Base-by-base conservation (phyloP, 2,888 invertebrate species). In the Noctua janthina region DNA sequence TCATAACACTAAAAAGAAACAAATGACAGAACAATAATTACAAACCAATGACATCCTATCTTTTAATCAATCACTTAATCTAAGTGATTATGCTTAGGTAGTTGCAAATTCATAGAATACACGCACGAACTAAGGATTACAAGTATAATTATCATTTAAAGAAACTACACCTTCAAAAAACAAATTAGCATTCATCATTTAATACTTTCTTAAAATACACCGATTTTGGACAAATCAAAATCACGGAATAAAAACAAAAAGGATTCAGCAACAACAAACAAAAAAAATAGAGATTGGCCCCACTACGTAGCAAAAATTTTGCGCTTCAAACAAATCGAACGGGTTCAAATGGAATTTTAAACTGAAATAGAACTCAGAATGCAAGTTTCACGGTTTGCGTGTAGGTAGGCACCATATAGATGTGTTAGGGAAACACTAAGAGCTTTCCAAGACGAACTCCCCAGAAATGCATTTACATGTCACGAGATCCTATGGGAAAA, bases 381-480 rank as follows among this genome's bases (percentile, higher is more conserved):
- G 84, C 89, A 87, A 88, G 84, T 89, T 86, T 76, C 78, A 78
- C 87, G 81, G 76, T 80, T 79, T 79, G 74, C 71, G 69, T 74
- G 72, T 83, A 82, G 66, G 73, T 81, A 75, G 70, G 39, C 74
- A 51, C 17, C 78, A 51, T 89, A 84, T 79, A 83, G 69, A 86
- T 81, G 70, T 81, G 82, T 87, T 76, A 81, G 80, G 79, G 85
- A 82, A 83, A 85, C 89, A 91, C 93, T 94, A 94, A 95, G 95
- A 95, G 96, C 95, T 95, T 95, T 95, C 94, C 89, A 94, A 96
- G 95, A 95, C 94, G 94, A 93, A 92, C 93, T 93, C 92, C 91
- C 91, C 91, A 91, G 91, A 92, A 96, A 95, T 96, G 96, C 96
- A 97, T 96, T 96, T 96, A 96, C 96, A 96, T 95, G 94, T 95